phyloP scores from a whole-genome alignment of 2,797 vertebrate species.

The Phataginus tetradactyla region DNA sequence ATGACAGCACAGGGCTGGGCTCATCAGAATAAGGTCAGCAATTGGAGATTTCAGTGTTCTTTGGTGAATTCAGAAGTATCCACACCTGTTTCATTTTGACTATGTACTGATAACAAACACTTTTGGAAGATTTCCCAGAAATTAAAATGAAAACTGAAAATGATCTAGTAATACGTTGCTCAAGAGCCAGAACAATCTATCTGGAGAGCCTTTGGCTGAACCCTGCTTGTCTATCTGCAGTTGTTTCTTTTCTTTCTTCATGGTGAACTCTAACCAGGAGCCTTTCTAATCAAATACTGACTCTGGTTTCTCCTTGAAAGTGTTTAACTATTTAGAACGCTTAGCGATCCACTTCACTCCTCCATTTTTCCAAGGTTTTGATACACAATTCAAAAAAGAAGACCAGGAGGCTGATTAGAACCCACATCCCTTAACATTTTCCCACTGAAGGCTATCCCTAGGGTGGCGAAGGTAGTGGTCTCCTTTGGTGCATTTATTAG shows the following conservation, averaged over 20 bases:
- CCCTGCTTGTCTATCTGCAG: not conserved
- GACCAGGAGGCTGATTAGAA: not conserved
- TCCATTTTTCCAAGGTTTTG: conserved; percentile 31
- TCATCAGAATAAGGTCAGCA: not conserved
- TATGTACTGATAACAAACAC: not conserved
- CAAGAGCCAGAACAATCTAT: conserved; percentile 1
- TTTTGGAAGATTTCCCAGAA: conserved; percentile 56
- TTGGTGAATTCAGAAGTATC: not conserved
- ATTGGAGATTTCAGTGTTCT: not conserved
- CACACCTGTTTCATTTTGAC: not conserved
- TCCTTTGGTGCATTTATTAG: not conserved
- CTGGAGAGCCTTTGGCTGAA: conserved; percentile 17
- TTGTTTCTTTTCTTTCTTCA: not conserved
- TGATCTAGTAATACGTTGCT: not conserved
- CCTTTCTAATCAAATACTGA: not conserved
- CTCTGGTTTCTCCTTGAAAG: not conserved
- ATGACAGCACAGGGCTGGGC: not conserved
- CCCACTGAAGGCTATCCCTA: not conserved
- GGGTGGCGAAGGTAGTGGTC: not conserved
- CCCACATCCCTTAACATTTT: not conserved
- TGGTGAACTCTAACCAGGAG: not conserved
- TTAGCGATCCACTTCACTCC: not conserved
- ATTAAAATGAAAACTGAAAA: conserved; percentile 57
- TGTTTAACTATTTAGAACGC: not conserved
- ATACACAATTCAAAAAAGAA: not conserved